Evolutionary conservation across 2,797 vertebrate genomes (phyloP).

Genomic region (Calcarius lapponicus): DNA sequence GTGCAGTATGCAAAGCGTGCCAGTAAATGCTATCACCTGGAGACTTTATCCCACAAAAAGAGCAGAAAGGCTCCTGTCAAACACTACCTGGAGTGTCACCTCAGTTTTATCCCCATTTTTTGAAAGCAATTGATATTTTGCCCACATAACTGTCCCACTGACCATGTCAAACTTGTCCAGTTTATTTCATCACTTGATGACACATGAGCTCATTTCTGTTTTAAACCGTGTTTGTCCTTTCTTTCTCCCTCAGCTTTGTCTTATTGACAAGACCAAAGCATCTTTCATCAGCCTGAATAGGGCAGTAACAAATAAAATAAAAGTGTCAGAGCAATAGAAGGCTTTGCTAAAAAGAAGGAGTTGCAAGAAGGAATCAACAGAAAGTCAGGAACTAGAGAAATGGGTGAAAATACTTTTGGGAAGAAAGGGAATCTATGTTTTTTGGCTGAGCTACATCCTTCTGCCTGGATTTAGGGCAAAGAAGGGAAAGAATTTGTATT

Average conservation of each 20-base stretch:
- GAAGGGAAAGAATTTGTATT: neutral
- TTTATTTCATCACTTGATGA: neutral
- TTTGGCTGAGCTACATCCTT: neutral
- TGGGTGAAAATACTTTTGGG: neutral
- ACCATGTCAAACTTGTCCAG: neutral
- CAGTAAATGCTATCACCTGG: neutral
- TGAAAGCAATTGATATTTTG: neutral
- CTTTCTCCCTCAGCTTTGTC: neutral
- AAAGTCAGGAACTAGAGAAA: neutral
- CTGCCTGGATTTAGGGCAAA: neutral
- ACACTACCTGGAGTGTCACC: neutral
- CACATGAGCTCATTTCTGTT: neutral
- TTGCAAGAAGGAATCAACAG: neutral
- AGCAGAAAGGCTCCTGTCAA: neutral
- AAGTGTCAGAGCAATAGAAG: neutral
- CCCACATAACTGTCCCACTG: neutral
- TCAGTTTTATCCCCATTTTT: neutral
- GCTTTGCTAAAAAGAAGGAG: neutral
- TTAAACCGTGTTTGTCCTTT: neutral
- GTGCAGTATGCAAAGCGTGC: neutral
- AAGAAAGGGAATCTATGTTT: neutral
- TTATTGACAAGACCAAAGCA: neutral
- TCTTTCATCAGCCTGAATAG: neutral
- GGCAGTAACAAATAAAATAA: neutral
- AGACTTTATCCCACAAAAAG: neutral